phyloP scores from a whole-genome alignment of 2,113 vertebrate species.

The Phalacrocorax aristotelis region DNA sequence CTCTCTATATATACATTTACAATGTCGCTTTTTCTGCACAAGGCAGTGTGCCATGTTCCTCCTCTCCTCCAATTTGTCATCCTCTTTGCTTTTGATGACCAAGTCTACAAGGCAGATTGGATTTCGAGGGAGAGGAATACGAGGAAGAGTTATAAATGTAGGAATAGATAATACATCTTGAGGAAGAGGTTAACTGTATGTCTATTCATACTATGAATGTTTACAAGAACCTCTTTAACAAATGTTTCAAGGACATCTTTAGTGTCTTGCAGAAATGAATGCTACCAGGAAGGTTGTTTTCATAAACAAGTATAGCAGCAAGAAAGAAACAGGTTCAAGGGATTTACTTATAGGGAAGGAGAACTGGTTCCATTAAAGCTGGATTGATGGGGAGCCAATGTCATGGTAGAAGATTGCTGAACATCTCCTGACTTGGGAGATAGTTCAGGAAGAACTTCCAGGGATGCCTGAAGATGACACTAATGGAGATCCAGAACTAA shows the following conservation, averaged over 20 bases:
- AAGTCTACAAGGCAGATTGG: neutral
- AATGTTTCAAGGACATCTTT: neutral
- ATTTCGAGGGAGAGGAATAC: neutral
- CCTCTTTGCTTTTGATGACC: neutral
- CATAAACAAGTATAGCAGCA: neutral
- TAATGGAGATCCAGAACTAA: neutral
- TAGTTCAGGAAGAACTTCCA: neutral
- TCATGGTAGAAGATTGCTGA: neutral
- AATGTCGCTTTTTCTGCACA: neutral
- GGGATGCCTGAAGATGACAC: neutral
- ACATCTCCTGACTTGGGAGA: neutral
- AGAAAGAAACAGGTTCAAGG: neutral
- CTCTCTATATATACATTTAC: neutral
- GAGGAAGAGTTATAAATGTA: neutral
- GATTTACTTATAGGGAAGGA: neutral
- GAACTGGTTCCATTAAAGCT: neutral
- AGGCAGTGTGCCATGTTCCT: neutral
- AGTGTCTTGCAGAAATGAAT: neutral
- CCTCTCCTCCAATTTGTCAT: neutral
- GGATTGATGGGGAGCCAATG: neutral
- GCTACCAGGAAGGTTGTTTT: neutral
- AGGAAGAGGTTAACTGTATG: neutral
- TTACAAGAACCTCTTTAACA: neutral
- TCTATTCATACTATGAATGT: neutral
- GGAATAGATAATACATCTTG: neutral